phyloP scores from a whole-genome alignment of 1,140 invertebrate genomes.

The Brachionus rotundiformis region DNA sequence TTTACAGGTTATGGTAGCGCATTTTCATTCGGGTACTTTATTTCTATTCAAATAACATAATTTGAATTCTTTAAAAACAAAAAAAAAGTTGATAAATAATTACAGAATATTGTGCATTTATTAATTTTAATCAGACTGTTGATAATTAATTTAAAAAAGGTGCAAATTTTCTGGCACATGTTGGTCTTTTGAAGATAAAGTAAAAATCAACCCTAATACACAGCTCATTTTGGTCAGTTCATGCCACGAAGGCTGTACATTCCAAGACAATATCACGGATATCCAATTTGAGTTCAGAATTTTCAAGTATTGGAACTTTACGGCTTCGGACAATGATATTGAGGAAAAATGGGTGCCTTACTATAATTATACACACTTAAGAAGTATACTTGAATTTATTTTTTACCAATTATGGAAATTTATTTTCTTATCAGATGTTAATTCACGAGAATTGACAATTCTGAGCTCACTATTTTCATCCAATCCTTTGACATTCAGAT shows the following conservation, averaged over 20 bases:
- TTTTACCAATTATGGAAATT: background rate
- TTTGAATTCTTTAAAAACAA: no score
- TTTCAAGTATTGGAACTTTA: constrained; percentile 15
- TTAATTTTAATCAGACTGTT: no score
- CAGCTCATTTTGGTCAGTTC: background rate
- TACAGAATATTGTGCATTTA: no score
- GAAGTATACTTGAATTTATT: background rate
- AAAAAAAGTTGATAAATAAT: no score
- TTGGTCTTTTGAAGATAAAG: background rate
- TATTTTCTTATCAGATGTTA: background rate
- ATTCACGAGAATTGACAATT: constrained; percentile 14
- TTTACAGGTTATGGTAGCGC: no score
- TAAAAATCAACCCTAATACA: constrained; percentile 19
- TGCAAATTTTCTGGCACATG: constrained; percentile 29
- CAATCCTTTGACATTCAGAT: background rate
- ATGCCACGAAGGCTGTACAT: background rate
- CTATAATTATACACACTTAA: background rate
- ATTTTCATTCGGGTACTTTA: no score
- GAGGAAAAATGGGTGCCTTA: constrained; percentile 11
- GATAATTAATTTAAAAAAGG: background rate
- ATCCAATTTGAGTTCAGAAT: background rate
- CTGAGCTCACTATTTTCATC: background rate
- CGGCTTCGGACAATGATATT: background rate
- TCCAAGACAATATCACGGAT: background rate
- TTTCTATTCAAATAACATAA: no score